These are phyloP conservation scores for Holacanthella duospinosa DNA, from an alignment of 2,888 invertebrate genomes.

Conservation along the genomic window DNA sequence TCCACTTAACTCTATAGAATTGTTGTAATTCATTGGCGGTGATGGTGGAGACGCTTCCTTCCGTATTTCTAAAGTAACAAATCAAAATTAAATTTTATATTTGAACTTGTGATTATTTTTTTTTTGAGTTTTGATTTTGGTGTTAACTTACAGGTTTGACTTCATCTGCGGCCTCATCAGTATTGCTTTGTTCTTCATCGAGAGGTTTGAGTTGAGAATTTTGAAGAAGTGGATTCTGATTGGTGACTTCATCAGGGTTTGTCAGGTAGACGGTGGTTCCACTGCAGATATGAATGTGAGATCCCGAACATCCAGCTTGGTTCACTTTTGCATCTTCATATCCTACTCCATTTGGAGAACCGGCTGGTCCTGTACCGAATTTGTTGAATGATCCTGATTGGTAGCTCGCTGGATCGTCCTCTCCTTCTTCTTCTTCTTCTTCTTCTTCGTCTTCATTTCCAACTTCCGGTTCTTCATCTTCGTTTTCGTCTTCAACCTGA, in stretches of 20 bases:
- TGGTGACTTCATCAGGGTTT: slow-evolving; percentile 1
- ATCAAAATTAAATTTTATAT: neutral
- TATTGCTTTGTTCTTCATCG: neutral
- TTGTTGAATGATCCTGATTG: neutral
- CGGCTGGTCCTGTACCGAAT: neutral
- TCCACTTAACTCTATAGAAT: too few species aligned
- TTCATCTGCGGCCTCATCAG: neutral
- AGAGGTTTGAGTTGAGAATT: neutral
- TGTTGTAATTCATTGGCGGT: too few species aligned
- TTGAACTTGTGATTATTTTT: neutral
- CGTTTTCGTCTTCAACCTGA: neutral
- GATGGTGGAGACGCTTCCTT: neutral
- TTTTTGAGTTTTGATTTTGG: neutral
- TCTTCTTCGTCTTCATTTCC: neutral
- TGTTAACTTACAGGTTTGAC: neutral
- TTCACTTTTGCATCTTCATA: neutral
- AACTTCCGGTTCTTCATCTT: neutral
- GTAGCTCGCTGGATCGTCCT: neutral
- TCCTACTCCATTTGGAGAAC: neutral
- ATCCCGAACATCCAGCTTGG: slow-evolving; percentile 9
- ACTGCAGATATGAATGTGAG: slow-evolving; percentile 8
- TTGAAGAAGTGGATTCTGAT: neutral
- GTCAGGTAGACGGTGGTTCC: slow-evolving; percentile 6
- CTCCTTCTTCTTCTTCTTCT: neutral
- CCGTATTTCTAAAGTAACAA: neutral